A percentile compares a stretch with the other conserved stretches of the same genome.
phyloP scores from a whole-genome alignment of 2,888 invertebrate genomes.

The Eurytoma adleriae region DNA sequence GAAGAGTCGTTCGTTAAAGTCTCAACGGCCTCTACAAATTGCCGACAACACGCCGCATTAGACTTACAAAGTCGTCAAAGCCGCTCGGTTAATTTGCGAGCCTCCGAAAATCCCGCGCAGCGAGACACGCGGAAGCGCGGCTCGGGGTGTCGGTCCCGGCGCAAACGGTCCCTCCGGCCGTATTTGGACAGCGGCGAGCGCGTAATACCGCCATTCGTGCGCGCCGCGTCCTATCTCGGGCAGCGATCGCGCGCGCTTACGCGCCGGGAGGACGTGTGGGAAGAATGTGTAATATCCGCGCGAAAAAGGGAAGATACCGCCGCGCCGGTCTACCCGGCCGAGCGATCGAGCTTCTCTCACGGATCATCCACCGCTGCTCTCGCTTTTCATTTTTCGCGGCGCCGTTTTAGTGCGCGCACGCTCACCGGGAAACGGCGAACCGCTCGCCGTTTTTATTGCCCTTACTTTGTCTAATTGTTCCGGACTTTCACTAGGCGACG shows the following conservation, averaged over 20 bases:
- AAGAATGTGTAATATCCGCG: slow-evolving; percentile 18
- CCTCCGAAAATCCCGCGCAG: too few species aligned
- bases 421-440: too few species aligned
- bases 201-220: neutral
- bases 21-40: slow-evolving; percentile 13
- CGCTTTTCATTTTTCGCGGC: slow-evolving; percentile 27
- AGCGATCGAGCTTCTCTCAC: too few species aligned
- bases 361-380: slow-evolving; percentile 1
- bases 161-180: slow-evolving; percentile 16
- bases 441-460: slow-evolving; percentile 21
- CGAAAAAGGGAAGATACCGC: neutral
- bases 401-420: too few species aligned
- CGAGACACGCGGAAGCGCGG: too few species aligned
- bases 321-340: slow-evolving; percentile 4
- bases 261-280: slow-evolving; percentile 6
- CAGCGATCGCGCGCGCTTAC: neutral
- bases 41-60: neutral
- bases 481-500: slow-evolving; percentile 42
- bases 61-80: slow-evolving; percentile 23
- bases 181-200: slow-evolving; percentile 1
- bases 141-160: neutral
- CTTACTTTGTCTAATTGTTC: slow-evolving; percentile 50
- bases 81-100: slow-evolving; percentile 11
- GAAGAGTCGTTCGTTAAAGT: too few species aligned
- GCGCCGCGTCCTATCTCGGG: neutral